Base-by-base conservation (phyloP, 2,888 invertebrate species). In the Nephrotoma guestfalica region DNA sequence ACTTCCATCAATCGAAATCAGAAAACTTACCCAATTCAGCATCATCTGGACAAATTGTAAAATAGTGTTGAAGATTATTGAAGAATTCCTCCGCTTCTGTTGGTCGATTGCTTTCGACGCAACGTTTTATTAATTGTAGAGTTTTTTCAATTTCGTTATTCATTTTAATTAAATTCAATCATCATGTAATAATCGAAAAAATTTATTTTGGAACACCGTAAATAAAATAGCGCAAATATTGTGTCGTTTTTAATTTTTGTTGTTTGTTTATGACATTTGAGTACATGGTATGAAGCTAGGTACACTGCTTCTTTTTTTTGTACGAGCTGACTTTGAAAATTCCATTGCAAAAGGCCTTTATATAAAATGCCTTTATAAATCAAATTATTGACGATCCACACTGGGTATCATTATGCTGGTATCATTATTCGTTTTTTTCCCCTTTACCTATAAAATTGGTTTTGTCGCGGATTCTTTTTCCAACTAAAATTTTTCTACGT, bases 21-120 rank as follows among this genome's bases (percentile, higher is more conserved):
- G 1, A 11, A 83, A 43, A 83, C 51, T 87, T 88, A 89, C 89
- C 89, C 30, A 89, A 86, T 87, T 89, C 89, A 2, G 88, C 88
- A 86, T 88, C 87, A 1, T 88, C 87, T 30, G 88, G 11, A 30
- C 87, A 45, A 11, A 88, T 87, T 86, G 88, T 88, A 57, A 89
- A 89, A 86, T 88, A 89, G 7, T 87, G 88, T 0, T 87, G 87
- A 47, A 89, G 85, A 87, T 88, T 88, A n/a, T 89, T 87, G 9
- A 89, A 83, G 18, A 87, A 87, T 86, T 89, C 88, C 40, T 88
- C 88, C 9, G 89, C 88, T 41, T 88, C 88, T 42, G 83, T 51
- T 5, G 88, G 87, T 87, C 88, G 88, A 51, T 88, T 87, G 6
- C 87, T 51, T 15, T 87, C 88, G 2, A 89, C 86, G 0, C 85